Evolutionary conservation across 2,888 invertebrate species (phyloP).

Genomic region (Tipula confusa): DNA sequence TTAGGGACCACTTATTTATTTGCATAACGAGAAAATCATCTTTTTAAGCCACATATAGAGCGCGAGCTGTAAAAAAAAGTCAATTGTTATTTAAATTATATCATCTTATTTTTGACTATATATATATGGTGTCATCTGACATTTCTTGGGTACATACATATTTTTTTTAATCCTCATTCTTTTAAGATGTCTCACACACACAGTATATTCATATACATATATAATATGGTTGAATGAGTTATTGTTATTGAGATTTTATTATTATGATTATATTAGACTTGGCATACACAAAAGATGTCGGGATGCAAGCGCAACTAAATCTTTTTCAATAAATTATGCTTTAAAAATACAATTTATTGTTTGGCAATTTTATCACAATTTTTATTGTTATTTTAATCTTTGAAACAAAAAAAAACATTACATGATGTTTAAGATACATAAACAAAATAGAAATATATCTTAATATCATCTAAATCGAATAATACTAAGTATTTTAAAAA

Average conservation of each 20-base stretch:
- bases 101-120: background rate
- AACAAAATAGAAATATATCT: background rate
- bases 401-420: background rate
- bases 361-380: background rate
- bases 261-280: slow-evolving; percentile 6
- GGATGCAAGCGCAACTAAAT: background rate
- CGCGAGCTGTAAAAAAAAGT: background rate
- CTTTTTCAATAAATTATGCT: background rate
- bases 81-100: slow-evolving; percentile 6
- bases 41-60: background rate
- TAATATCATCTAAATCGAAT: background rate
- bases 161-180: background rate
- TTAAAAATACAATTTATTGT: background rate
- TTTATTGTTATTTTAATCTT: slow-evolving; percentile 20
- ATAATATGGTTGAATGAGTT: background rate
- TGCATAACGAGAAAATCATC: background rate
- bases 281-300: background rate
- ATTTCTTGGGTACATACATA: background rate
- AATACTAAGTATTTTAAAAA: too few species aligned
- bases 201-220: background rate
- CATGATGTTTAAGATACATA: background rate
- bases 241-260: slow-evolving; percentile 6
- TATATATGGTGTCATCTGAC: background rate
- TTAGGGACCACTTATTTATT: background rate
- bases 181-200: background rate